Conservation (phyloP, 2,888 invertebrate genomes). For the Caenorhabditis uteleia region DNA sequence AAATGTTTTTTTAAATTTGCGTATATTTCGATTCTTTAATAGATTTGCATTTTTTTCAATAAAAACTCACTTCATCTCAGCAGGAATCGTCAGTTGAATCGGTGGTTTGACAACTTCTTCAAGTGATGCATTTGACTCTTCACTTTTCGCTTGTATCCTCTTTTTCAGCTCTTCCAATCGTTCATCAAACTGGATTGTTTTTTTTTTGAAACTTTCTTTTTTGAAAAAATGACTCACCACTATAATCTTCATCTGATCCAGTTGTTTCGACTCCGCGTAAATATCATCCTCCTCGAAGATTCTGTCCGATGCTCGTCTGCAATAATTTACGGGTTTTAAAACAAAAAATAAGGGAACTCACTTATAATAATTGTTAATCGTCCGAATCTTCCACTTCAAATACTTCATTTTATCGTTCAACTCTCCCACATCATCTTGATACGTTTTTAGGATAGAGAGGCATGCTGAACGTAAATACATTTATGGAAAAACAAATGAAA, state of each 20-base stretch:
- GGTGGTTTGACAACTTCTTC: not conserved
- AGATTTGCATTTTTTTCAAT: not conserved
- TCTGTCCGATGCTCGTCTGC: conserved; percentile 26
- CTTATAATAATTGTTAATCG: conserved; percentile 36
- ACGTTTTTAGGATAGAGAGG: conserved; percentile 15
- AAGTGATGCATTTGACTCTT: not conserved
- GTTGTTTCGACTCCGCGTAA: conserved; percentile 16
- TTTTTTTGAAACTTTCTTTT: no score
- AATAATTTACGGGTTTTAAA: not conserved
- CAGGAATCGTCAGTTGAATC: conserved; percentile 12
- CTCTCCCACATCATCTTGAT: conserved; percentile 17
- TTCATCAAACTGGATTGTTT: conserved; percentile 13
- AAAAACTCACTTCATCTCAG: conserved; percentile 27
- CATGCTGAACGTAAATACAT: conserved; percentile 2
- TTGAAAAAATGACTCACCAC: no score
- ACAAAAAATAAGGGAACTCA: not conserved
- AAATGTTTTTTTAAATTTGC: not conserved
- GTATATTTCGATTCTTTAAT: not conserved
- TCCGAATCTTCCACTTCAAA: conserved; percentile 37
- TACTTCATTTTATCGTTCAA: conserved; percentile 35
- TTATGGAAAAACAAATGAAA: no score
- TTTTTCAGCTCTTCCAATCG: conserved; percentile 14
- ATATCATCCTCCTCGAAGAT: conserved; percentile 43
- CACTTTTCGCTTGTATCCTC: conserved; percentile 4
- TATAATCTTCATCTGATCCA: conserved; percentile 22